Evolutionary conservation across 1,140 invertebrate genomes (phyloP), one percentile per base, ranked within the genome.

Genomic region (Zaprionus capensis): DNA sequence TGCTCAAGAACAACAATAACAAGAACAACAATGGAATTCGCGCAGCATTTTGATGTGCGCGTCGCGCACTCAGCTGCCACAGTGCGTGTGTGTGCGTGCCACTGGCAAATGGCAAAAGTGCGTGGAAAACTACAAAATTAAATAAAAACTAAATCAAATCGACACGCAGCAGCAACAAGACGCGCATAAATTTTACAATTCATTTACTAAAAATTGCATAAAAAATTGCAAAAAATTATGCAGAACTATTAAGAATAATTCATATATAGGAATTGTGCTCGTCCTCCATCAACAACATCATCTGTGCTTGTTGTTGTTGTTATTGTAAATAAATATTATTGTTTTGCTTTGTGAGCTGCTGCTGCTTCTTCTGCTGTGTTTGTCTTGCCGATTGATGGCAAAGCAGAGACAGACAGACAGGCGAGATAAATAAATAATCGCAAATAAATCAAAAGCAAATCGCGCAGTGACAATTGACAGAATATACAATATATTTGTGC

Each of bases 11-110:
- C 67, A 71, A 55, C 67, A 66, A 57, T 26, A 36, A 9, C 67
- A 71, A 55, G 57, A 66, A 26, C 44, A 59, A 31, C 17, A 4
- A 53, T 7, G 53, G 64, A 72, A 62, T 69, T 76, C 53, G 78
- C 78, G 78, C 78, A 80, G 63, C 44, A 77, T 72, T 80, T 80
- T 80, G 15, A 62, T 71, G 51, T 76, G 76, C 76, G 73, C 72
- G 36, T 49, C 68, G 44, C 73, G 55, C 73, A 62, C 71, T 65
- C 71, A 70, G 76, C 71, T 78, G 72, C 75, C 53, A 31, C 17
- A 24, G 36, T 66, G 28, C 41, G 14, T 58, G 28, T 56, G 68
- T 46, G 63, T 63, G 64, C 2, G 34, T 53, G 64, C 44, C 55
- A 41, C 46, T 62, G 49, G 63, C 62, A 67, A 70, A 61, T 56